Conservation (phyloP, 1,140 invertebrate species). For the Mamestra configurata region DNA sequence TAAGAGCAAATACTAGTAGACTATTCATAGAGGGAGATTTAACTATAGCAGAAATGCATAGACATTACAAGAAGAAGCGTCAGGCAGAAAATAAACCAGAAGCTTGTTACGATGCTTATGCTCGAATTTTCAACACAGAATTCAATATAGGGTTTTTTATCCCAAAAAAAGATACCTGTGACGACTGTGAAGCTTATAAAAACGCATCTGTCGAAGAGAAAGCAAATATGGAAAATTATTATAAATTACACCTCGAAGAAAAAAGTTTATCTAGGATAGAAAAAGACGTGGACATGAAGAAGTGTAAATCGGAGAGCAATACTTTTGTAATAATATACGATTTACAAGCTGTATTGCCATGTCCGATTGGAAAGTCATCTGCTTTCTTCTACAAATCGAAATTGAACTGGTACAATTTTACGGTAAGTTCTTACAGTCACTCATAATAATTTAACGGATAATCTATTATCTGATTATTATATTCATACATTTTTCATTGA, state of each 20-base stretch:
- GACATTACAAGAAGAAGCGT: slow-evolving; percentile 64
- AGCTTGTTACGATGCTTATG: slow-evolving; percentile 66
- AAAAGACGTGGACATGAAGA: not conserved
- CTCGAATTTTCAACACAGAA: slow-evolving; percentile 66
- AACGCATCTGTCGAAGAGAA: slow-evolving; percentile 44
- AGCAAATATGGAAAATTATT: not conserved
- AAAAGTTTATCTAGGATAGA: not conserved
- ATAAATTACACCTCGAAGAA: slow-evolving; percentile 3
- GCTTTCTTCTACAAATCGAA: not conserved
- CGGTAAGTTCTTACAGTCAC: not conserved
- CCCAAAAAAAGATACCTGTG: slow-evolving; percentile 66
- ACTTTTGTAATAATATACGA: not conserved
- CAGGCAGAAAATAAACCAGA: slow-evolving; percentile 55
- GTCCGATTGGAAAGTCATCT: not conserved
- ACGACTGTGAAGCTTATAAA: slow-evolving; percentile 60
- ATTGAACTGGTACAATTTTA: not conserved
- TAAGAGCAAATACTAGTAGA: slow-evolving; percentile 63
- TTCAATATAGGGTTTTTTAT: slow-evolving; percentile 70
- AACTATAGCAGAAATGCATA: slow-evolving; percentile 68
- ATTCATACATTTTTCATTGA: not conserved
- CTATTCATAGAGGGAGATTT: slow-evolving; percentile 72
- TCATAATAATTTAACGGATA: too few relatives aligned
- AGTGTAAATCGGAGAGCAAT: not conserved
- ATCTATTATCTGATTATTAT: too few relatives aligned
- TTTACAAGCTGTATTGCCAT: not conserved